Conservation (phyloP, 2,797 vertebrate species). For the Vultur gryphus region DNA sequence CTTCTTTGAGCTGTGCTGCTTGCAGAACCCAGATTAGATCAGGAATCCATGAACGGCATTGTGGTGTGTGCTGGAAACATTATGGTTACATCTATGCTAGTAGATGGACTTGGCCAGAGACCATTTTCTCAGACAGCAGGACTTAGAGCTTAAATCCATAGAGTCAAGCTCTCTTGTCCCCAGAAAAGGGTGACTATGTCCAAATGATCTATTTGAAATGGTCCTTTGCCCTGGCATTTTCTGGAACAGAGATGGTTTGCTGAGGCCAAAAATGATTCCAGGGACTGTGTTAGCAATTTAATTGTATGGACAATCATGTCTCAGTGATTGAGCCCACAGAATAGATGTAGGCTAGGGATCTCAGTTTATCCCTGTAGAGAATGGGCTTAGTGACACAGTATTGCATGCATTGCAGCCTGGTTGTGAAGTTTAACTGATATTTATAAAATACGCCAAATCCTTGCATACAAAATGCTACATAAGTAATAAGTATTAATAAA, state of each 20-base stretch:
- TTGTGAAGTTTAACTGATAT: slow-evolving; percentile 45
- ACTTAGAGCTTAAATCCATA: not conserved
- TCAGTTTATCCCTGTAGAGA: slow-evolving; percentile 54
- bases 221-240: not conserved
- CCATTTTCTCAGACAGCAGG: not conserved
- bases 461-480: slow-evolving; percentile 46
- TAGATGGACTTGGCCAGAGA: not conserved
- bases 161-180: not conserved
- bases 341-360: not conserved
- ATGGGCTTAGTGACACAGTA: slow-evolving; percentile 38
- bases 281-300: not conserved
- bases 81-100: not conserved
- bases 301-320: not conserved
- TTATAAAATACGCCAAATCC: slow-evolving; percentile 48
- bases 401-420: slow-evolving; percentile 12
- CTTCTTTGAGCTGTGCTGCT: not conserved
- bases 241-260: not conserved
- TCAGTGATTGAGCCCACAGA: slow-evolving; percentile 1
- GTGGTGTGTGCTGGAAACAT: not conserved
- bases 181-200: not conserved
- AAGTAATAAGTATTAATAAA: slow-evolving; percentile 63
- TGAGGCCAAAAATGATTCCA: not conserved
- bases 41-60: not conserved
- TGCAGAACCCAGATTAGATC: not conserved
- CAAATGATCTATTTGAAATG: not conserved